phyloP scores from a whole-genome alignment of 1,140 invertebrate genomes.

The Leptopilina boulardi region DNA sequence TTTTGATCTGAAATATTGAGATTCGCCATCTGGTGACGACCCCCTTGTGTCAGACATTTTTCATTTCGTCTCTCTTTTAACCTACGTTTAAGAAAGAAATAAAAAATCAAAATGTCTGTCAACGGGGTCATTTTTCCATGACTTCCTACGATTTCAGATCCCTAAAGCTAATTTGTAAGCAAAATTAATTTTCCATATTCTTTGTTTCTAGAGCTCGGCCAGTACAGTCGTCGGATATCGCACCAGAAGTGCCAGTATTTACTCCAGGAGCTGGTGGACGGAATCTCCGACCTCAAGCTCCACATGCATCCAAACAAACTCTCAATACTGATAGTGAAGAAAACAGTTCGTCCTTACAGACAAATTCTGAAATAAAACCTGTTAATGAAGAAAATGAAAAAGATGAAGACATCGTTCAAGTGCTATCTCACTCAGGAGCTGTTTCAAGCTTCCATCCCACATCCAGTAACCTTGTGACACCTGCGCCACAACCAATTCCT shows the following conservation, averaged over 20 bases:
- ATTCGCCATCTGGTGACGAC: no score
- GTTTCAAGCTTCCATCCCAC: constrained; percentile 47
- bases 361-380: constrained; percentile 58
- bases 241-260: constrained; percentile 59
- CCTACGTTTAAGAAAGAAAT: no score
- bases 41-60: no score
- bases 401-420: constrained; percentile 55
- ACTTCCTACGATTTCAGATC: no score
- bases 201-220: constrained; percentile 56
- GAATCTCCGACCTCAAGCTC: constrained; percentile 49
- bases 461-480: constrained; percentile 43
- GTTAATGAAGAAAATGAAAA: constrained; percentile 62
- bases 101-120: no score
- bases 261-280: constrained; percentile 39
- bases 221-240: constrained; percentile 78
- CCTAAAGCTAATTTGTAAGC: no score
- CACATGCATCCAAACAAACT: constrained; percentile 62
- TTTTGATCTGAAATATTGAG: no score
- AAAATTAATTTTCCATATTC: background rate
- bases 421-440: constrained; percentile 55
- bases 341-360: constrained; percentile 61
- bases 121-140: no score
- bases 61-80: no score
- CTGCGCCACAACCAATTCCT: constrained; percentile 26
- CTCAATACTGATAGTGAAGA: constrained; percentile 61